These are phyloP conservation scores for Caenorhabditis drosophilae DNA, from an alignment of 2,888 invertebrate genomes.

Conservation along the genomic window DNA sequence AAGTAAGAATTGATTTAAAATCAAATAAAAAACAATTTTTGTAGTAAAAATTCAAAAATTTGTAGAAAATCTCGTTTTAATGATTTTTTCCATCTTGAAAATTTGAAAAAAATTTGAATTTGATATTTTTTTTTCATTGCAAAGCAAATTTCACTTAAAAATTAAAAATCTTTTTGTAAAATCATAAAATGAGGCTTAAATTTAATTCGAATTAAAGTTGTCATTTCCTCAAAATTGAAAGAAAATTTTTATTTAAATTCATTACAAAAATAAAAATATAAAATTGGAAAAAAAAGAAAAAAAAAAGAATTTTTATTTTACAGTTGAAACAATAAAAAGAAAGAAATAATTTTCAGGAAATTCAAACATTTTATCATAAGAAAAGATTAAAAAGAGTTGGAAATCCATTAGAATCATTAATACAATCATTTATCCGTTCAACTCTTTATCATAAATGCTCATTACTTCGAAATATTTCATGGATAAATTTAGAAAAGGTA, in stretches of 20 bases:
- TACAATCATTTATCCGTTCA: slow-evolving; percentile 17
- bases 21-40: no score
- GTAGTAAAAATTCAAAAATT: no score
- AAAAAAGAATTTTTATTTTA: background rate
- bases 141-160: no score
- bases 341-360: slow-evolving; percentile 19
- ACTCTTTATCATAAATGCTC: slow-evolving; percentile 32
- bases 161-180: no score
- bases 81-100: background rate
- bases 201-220: no score
- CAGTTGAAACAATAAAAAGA: no score
- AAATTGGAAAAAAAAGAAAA: background rate
- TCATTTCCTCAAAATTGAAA: no score
- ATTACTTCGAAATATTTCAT: slow-evolving; percentile 21
- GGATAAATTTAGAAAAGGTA: slow-evolving; percentile 28
- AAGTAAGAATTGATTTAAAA: slow-evolving; percentile 32
- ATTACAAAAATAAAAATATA: no score
- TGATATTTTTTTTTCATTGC: no score
- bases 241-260: no score
- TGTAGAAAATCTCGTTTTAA: background rate
- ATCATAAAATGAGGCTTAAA: no score
- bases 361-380: slow-evolving; percentile 33
- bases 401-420: background rate
- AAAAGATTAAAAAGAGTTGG: slow-evolving; percentile 30
- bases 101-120: background rate